Evolutionary conservation across 2,888 invertebrate species (phyloP).

Genomic region (Limenitis camilla): DNA sequence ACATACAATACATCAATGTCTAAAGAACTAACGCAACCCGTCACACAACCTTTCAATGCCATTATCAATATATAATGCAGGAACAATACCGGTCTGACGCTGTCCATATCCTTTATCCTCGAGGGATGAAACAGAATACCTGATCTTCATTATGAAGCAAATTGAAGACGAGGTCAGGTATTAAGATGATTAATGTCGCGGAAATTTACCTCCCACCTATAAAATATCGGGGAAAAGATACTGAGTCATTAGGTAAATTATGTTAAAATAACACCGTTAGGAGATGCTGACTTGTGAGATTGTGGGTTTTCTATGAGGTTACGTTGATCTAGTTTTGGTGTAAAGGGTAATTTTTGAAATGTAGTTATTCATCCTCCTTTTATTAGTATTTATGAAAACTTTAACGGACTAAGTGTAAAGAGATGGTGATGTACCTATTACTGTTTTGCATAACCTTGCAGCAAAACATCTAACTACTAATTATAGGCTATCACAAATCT

Average conservation of each 20-base stretch:
- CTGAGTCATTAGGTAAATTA: conserved; percentile 2
- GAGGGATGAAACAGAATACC: no score
- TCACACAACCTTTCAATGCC: not conserved
- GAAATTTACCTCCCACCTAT: conserved; percentile 8
- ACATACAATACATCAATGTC: no score
- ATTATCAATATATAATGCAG: conserved; percentile 2
- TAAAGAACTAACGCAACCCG: not conserved
- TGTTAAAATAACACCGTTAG: not conserved
- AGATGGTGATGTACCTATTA: no score
- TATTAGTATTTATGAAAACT: no score
- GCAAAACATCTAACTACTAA: no score
- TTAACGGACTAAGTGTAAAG: no score
- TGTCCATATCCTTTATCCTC: conserved; percentile 9
- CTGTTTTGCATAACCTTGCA: no score
- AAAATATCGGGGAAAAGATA: conserved; percentile 1
- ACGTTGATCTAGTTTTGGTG: no score
- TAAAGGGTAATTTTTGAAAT: no score
- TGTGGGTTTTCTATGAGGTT: no score
- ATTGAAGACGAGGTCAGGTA: conserved; percentile 7
- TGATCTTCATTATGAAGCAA: conserved; percentile 15
- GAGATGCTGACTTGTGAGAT: not conserved
- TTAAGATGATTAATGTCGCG: conserved; percentile 14
- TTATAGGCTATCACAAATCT: no score
- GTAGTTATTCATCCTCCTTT: no score
- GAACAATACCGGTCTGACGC: conserved; percentile 1